Evolutionary conservation across 2,888 invertebrate species (phyloP).

Genomic region (Xestia c-nigrum): DNA sequence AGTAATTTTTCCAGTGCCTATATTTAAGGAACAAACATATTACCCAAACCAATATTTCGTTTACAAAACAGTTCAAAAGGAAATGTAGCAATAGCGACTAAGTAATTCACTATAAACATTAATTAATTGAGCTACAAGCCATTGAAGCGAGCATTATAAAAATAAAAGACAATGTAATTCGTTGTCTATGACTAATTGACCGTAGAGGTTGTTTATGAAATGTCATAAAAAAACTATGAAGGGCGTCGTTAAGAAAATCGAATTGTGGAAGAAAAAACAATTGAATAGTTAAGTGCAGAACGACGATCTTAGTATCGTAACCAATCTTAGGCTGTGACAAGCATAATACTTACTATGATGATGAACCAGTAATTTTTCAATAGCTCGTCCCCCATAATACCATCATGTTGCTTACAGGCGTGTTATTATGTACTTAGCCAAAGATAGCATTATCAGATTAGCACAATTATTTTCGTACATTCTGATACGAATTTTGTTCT

Average conservation of each 20-base stretch:
- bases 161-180: constrained; percentile 49
- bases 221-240: constrained; percentile 42
- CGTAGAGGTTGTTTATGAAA: constrained; percentile 60
- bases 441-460: constrained; percentile 3
- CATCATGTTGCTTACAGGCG: not conserved
- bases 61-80: constrained; percentile 23
- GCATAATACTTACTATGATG: not conserved
- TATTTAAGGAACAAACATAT: not conserved
- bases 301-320: not conserved
- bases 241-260: constrained; percentile 20
- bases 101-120: constrained; percentile 42
- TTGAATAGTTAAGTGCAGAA: not conserved
- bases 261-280: not conserved
- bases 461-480: not conserved
- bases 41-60: constrained; percentile 18
- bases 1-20: not conserved
- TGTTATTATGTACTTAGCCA: not conserved
- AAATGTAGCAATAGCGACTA: constrained; percentile 40
- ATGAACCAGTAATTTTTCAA: not conserved
- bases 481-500: not conserved
- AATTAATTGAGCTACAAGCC: constrained; percentile 47
- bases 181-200: constrained; percentile 43
- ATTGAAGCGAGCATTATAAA: constrained; percentile 43
- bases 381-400: not conserved
- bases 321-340: not conserved